Evolutionary conservation across 2,113 vertebrate species (phyloP).

Genomic region (Romanogobio albipinnatus): DNA sequence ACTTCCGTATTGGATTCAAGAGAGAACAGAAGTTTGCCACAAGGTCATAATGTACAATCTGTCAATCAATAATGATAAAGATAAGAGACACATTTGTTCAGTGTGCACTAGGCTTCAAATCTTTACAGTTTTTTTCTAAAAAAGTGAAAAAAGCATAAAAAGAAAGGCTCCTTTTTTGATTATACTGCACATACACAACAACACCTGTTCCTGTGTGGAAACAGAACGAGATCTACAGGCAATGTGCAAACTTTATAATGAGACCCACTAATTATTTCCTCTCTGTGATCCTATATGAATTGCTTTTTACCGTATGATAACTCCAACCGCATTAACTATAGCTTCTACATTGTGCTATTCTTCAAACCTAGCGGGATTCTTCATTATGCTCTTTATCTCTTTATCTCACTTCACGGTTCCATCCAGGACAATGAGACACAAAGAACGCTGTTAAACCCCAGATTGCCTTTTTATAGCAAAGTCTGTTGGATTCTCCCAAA

Average conservation of each 20-base stretch:
- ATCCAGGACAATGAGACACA: constrained; percentile 14
- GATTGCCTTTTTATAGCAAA: constrained; percentile 21
- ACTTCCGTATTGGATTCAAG: no score
- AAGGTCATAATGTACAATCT: not conserved
- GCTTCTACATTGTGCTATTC: constrained; percentile 23
- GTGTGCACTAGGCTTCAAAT: not conserved
- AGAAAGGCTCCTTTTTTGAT: not conserved
- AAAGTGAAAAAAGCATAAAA: not conserved
- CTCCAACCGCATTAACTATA: not conserved
- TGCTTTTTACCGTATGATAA: not conserved
- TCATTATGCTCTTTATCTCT: constrained; percentile 8
- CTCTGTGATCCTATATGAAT: not conserved
- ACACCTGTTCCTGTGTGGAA: not conserved
- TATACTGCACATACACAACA: not conserved
- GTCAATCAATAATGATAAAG: not conserved
- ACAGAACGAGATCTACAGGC: not conserved
- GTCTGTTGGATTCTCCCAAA: constrained; percentile 7
- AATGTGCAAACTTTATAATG: not conserved
- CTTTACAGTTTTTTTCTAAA: not conserved
- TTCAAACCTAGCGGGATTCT: not conserved
- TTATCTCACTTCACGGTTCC: not conserved
- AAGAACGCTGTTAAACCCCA: constrained; percentile 8
- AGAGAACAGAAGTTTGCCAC: no score
- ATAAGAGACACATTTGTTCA: not conserved
- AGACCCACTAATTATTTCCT: constrained; percentile 10